Conservation (phyloP, 2,113 vertebrate genomes). For the Donacobius atricapilla region DNA sequence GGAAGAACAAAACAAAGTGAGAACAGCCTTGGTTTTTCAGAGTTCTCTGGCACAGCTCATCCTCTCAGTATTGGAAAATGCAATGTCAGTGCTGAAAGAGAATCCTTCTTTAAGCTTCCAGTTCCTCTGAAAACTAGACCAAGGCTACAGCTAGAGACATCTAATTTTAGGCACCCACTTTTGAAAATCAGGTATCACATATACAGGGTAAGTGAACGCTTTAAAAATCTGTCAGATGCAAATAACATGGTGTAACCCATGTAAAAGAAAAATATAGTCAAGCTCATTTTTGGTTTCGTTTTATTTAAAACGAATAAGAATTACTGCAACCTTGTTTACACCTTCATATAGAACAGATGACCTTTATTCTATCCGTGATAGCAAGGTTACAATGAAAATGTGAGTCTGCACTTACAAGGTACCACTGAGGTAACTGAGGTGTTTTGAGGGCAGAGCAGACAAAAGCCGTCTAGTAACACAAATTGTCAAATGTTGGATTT, state of each 20-base stretch:
- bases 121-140: slow-evolving; percentile 26
- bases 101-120: not conserved
- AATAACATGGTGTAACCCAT: fast-evolving
- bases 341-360: not conserved
- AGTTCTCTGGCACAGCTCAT: not conserved
- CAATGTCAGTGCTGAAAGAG: not conserved
- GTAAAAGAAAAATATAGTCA: not conserved
- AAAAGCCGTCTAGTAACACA: not conserved
- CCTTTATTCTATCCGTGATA: not conserved
- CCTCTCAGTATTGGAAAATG: fast-evolving
- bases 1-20: not conserved
- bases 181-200: not conserved
- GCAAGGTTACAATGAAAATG: not conserved
- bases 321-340: not conserved
- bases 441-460: not conserved
- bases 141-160: not conserved
- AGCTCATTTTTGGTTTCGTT: not conserved
- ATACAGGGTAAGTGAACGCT: not conserved
- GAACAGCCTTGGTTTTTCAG: not conserved
- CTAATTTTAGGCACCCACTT: slow-evolving; percentile 34
- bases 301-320: not conserved
- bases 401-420: not conserved
- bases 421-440: not conserved
- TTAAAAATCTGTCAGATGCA: not conserved
- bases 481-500: not conserved